These are phyloP conservation scores for Cylloceria caligata DNA, from an alignment of 2,888 invertebrate genomes.

Conservation along the genomic window DNA sequence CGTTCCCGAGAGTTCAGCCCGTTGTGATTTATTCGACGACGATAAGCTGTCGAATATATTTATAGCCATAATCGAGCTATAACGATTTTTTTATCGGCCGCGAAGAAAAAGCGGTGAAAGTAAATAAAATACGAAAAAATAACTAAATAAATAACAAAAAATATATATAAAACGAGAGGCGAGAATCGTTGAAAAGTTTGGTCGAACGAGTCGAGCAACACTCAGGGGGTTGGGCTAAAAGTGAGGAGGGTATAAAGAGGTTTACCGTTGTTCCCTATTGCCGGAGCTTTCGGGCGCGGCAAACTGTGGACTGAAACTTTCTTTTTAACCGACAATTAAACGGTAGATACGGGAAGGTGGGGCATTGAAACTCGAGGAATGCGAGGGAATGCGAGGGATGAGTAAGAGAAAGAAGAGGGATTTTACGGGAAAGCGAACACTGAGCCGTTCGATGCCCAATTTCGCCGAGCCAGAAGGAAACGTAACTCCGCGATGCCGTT, in stretches of 20 bases:
- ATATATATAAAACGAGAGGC: slow-evolving; percentile 21
- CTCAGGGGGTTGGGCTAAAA: slow-evolving; percentile 37
- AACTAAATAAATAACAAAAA: neutral
- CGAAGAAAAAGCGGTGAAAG: slow-evolving; percentile 18
- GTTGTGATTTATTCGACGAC: slow-evolving; percentile 40
- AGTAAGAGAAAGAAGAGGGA: slow-evolving; percentile 14
- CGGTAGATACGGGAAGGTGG: slow-evolving; percentile 38
- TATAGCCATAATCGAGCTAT: slow-evolving; percentile 26
- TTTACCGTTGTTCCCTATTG: slow-evolving; percentile 49
- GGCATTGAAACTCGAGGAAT: slow-evolving; percentile 20
- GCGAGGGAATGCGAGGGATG: neutral
- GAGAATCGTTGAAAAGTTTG: slow-evolving; percentile 59
- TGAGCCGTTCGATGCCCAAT: slow-evolving; percentile 55
- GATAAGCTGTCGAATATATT: slow-evolving; percentile 41
- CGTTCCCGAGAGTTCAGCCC: slow-evolving; percentile 51
- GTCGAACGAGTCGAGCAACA: slow-evolving; percentile 49
- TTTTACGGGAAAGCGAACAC: slow-evolving; percentile 57
- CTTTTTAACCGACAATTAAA: slow-evolving; percentile 68
- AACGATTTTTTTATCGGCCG: slow-evolving; percentile 46
- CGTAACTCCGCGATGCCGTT: slow-evolving; percentile 32
- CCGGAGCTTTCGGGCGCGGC: slow-evolving; percentile 48
- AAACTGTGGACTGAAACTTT: slow-evolving; percentile 58
- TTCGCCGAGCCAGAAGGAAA: slow-evolving; percentile 41
- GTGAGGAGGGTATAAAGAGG: slow-evolving; percentile 26
- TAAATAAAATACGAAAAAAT: too few relatives aligned